A percentile compares a stretch with the other conserved stretches of the same genome.
phyloP scores from a whole-genome alignment of 2,797 vertebrate genomes.

The Melanotaenia maccullochi region DNA sequence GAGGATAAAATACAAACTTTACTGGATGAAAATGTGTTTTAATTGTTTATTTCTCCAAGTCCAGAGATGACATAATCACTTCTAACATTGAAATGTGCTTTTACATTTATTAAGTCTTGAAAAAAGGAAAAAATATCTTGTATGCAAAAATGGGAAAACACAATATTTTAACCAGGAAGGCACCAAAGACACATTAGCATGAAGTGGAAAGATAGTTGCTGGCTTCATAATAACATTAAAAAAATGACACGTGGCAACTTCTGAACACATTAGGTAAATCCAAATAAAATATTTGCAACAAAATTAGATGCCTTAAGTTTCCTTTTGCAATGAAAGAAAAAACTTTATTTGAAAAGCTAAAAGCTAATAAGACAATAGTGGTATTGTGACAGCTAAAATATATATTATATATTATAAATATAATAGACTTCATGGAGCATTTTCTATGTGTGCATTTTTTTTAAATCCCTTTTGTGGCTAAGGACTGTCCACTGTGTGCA shows the following conservation, averaged over 20 bases:
- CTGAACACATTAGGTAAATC: constrained; percentile 40
- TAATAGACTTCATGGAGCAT: constrained; percentile 72
- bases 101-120: constrained; percentile 78
- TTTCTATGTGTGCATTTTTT: constrained; percentile 55
- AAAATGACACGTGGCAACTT: constrained; percentile 28
- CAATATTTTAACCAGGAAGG: constrained; percentile 78
- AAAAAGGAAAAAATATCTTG: constrained; percentile 64
- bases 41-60: constrained; percentile 49
- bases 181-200: constrained; percentile 73
- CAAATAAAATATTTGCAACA: constrained; percentile 42
- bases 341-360: constrained; percentile 79
- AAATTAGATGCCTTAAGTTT: constrained; percentile 46
- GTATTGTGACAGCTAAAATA: constrained; percentile 84
- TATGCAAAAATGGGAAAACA: constrained; percentile 75
- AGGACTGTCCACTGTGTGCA: constrained; percentile 63
- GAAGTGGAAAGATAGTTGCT: constrained; percentile 41
- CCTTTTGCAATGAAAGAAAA: constrained; percentile 56
- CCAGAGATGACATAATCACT: constrained; percentile 53
- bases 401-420: constrained; percentile 87
- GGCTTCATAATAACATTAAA: constrained; percentile 52
- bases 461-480: constrained; percentile 73
- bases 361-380: constrained; percentile 85
- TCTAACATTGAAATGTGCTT: constrained; percentile 73
- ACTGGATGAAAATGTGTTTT: constrained; percentile 9
- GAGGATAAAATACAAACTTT: neutral